A percentile compares a stretch with the other conserved stretches of the same genome.
Conservation (phyloP, 2,113 vertebrate species). For the Grus americana region DNA sequence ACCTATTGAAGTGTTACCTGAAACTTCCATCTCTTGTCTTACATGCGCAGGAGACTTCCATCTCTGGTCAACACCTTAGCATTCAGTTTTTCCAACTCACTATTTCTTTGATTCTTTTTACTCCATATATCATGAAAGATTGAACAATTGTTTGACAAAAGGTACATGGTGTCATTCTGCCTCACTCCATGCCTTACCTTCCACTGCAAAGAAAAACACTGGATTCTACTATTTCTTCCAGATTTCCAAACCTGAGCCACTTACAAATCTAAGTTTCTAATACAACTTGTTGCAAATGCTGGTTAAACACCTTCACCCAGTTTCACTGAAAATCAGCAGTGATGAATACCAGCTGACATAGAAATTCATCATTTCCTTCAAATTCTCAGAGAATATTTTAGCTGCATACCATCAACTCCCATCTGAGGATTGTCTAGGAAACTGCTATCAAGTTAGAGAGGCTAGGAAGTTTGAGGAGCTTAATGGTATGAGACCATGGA, state of each 20-base stretch:
- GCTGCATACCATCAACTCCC: neutral
- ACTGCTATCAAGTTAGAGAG: neutral
- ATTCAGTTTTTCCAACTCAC: neutral
- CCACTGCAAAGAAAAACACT: neutral
- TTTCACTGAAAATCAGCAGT: neutral
- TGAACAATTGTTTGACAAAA: neutral
- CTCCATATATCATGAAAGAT: neutral
- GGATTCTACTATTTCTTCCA: neutral
- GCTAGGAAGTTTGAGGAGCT: neutral
- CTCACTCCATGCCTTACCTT: neutral
- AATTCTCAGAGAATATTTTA: neutral
- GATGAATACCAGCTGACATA: neutral
- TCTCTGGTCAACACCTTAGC: neutral
- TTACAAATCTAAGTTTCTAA: neutral
- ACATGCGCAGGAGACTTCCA: neutral
- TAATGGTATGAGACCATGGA: accelerated
- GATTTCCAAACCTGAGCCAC: neutral
- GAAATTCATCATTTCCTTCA: neutral
- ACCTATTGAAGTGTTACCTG: neutral
- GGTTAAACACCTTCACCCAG: neutral
- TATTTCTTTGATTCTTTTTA: neutral
- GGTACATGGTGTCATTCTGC: neutral
- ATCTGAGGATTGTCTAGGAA: neutral
- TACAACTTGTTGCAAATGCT: neutral
- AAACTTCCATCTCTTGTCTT: neutral